These are phyloP conservation scores for Drosophila formosana DNA, from an alignment of 2,888 invertebrate species.

Conservation along the genomic window DNA sequence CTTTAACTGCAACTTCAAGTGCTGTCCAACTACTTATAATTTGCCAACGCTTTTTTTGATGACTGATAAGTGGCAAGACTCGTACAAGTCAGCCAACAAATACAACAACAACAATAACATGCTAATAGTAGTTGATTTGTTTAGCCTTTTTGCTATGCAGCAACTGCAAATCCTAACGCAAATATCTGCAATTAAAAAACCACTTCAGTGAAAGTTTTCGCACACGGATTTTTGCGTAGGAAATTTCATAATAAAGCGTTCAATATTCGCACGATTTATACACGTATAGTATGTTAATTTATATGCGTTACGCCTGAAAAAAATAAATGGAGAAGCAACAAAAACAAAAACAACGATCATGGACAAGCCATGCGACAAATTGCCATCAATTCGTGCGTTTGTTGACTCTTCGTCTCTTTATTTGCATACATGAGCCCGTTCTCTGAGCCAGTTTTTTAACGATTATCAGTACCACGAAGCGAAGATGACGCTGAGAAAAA, in stretches of 20 bases:
- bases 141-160: constrained; percentile 23
- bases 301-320: constrained; percentile 48
- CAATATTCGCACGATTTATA: constrained; percentile 64
- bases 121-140: constrained; percentile 60
- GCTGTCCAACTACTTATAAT: constrained; percentile 48
- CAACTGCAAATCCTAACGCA: constrained; percentile 36
- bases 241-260: constrained; percentile 54
- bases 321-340: constrained; percentile 11
- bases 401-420: constrained; percentile 62
- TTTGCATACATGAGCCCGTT: constrained; percentile 63
- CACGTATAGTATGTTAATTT: constrained; percentile 58
- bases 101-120: constrained; percentile 2
- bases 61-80: constrained; percentile 46
- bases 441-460: constrained; percentile 60
- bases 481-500: constrained; percentile 39
- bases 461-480: constrained; percentile 33
- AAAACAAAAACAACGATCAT: constrained; percentile 13
- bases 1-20: constrained; percentile 27
- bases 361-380: constrained; percentile 63
- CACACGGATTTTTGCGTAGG: constrained; percentile 51
- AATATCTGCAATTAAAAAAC: constrained; percentile 63
- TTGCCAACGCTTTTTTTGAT: constrained; percentile 53
- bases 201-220: constrained; percentile 69
- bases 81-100: constrained; percentile 16
- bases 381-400: constrained; percentile 67